phyloP scores from a whole-genome alignment of 2,113 vertebrate species.

The Pardalotus punctatus region DNA sequence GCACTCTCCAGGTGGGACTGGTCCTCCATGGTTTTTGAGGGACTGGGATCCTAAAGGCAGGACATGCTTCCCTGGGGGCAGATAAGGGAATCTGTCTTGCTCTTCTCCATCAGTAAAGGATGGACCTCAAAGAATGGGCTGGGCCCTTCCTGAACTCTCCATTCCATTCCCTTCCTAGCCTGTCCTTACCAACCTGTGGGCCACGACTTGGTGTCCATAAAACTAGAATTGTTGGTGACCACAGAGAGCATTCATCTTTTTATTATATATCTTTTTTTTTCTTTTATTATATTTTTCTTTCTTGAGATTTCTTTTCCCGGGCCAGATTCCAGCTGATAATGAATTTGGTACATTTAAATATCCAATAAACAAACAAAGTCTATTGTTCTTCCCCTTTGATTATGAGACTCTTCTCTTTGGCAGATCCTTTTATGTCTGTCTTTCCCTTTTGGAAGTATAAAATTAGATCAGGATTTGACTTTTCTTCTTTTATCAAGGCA shows the following conservation, averaged over 20 bases:
- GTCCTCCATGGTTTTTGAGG: not conserved
- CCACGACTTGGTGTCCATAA: not conserved
- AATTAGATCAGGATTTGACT: not conserved
- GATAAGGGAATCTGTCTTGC: not conserved
- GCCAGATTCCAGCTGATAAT: not conserved
- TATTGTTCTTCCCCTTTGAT: not conserved
- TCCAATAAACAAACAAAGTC: not conserved
- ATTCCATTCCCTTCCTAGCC: not conserved
- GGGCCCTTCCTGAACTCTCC: not conserved
- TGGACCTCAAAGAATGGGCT: not conserved
- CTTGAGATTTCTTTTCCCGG: not conserved
- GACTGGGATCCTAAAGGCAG: not conserved
- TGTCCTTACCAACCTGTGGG: not conserved
- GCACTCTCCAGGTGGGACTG: not conserved
- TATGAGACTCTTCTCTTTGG: not conserved
- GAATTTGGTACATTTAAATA: not conserved
- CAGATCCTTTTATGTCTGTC: not conserved
- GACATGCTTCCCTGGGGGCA: not conserved
- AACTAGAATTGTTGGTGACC: not conserved
- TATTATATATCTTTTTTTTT: too few relatives aligned
- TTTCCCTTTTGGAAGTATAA: not conserved
- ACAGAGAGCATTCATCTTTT: not conserved
- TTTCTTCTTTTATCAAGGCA: not conserved
- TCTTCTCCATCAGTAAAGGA: not conserved
- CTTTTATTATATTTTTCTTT: not conserved